Base-by-base conservation (phyloP, 2,797 vertebrate species). In the Sebastes vulpes region DNA sequence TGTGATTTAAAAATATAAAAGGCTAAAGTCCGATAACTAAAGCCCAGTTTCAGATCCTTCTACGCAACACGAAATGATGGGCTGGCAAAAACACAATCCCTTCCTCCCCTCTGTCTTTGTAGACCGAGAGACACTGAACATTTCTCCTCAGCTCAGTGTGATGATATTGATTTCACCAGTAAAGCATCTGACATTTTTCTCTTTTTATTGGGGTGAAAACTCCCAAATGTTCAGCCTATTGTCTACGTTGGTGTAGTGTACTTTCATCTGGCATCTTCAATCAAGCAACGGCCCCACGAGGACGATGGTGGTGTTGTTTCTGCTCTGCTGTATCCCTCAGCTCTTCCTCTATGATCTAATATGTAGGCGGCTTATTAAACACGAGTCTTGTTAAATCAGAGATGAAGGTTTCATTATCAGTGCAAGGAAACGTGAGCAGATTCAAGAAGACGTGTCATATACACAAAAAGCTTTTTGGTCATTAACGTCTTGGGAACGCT, bases 1-100 rank as follows among this genome's bases (percentile, higher is more conserved):
- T 76, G 73, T 75, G 83, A 84, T 92, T 91, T 82, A 72, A 84
- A 83, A 80, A 86, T 88, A 88, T 81, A 87, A 79, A 86, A 83
- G 75, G 75, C 79, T 79, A 66, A 77, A 77, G 76, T 69, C 60
- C 81, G 85, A 91, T 88, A 88, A 87, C 75, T 83, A 74, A 80
- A 90, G 75, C 74, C 64, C 26, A 57, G 75, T 78, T 90, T 78
- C 54, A 83, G 86, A 87, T 77, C 79, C 72, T 60, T 42, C 71
- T 26, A 42, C 12, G 48, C 32, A 73, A 72, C 64, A 77, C 54
- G 66, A 85, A 92, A 67, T 82, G 86, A 92, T 77, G 81, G 77
- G 74, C 81, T 89, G 89, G 91, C 84, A 89, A 73, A 88, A 89
- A 77, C 58, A 92, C 85, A 90, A 89, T 81, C 87, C 81, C 23